phyloP scores from a whole-genome alignment of 2,113 vertebrate genomes.

The Cololabis saira region DNA sequence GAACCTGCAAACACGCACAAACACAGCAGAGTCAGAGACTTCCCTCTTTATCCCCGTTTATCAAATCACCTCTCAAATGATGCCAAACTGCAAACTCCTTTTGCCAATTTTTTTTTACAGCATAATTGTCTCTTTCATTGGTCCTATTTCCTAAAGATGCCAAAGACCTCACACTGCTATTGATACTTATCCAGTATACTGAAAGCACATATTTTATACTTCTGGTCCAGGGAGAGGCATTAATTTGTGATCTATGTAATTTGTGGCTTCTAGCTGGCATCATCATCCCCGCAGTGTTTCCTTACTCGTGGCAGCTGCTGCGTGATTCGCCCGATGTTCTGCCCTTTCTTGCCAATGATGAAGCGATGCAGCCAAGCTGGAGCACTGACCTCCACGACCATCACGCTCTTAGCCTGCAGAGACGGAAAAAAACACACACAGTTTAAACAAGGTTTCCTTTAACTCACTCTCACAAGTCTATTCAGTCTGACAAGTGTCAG shows the following conservation, averaged over 20 bases:
- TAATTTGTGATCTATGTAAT: not conserved
- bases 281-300: too few species aligned
- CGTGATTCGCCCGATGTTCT: constrained; percentile 84
- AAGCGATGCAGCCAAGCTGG: constrained; percentile 87
- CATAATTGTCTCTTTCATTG: not conserved
- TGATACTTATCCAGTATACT: too few species aligned
- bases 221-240: too few species aligned
- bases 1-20: constrained; percentile 70
- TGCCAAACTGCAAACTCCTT: not conserved
- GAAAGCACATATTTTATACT: too few species aligned
- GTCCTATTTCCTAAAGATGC: not conserved
- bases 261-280: not conserved
- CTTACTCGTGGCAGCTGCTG: constrained; percentile 83
- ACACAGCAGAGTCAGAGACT: not conserved
- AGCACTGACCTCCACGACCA: constrained; percentile 81
- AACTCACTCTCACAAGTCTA: not conserved
- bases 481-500: not conserved
- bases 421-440: not conserved
- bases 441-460: not conserved
- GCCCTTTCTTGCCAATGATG: constrained; percentile 87
- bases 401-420: constrained; percentile 81
- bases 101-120: not conserved
- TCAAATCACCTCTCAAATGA: not conserved
- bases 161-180: not conserved
- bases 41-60: not conserved